Conservation (phyloP, 1,140 invertebrate genomes). For the Leptonema lineaticorne region DNA sequence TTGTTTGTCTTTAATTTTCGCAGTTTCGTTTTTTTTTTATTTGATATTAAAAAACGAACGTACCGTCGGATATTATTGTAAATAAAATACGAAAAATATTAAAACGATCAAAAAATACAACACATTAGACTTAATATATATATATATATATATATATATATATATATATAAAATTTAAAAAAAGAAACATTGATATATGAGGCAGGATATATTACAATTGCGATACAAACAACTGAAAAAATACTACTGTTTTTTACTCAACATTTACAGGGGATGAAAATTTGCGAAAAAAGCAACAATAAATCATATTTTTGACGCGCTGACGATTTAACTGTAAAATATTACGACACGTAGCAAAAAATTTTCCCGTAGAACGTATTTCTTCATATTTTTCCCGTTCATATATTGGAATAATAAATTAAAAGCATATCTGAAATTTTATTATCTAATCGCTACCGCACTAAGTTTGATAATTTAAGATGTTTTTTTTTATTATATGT, state of each 20-base stretch:
- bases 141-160: background rate
- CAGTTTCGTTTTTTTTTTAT: too few relatives aligned
- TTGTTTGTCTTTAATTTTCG: conserved; percentile 1
- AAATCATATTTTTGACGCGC: conserved; percentile 7
- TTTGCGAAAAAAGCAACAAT: background rate
- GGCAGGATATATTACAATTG: too few relatives aligned
- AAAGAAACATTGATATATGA: too few relatives aligned
- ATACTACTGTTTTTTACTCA: background rate
- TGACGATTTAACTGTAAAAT: conserved; percentile 8
- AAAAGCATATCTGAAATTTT: background rate
- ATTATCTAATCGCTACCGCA: background rate
- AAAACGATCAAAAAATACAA: too few relatives aligned
- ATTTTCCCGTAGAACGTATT: background rate
- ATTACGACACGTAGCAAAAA: background rate
- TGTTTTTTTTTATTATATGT: background rate
- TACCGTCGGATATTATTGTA: too few relatives aligned
- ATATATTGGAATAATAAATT: background rate
- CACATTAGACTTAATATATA: too few relatives aligned
- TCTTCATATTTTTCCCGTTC: background rate
- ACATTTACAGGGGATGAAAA: background rate
- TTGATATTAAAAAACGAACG: too few relatives aligned
- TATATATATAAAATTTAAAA: background rate
- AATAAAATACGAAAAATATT: too few relatives aligned
- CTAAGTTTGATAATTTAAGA: background rate
- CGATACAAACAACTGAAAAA: background rate